These are phyloP conservation scores for Hylaeus anthracinus DNA, from an alignment of 1,140 invertebrate species.

Conservation along the genomic window DNA sequence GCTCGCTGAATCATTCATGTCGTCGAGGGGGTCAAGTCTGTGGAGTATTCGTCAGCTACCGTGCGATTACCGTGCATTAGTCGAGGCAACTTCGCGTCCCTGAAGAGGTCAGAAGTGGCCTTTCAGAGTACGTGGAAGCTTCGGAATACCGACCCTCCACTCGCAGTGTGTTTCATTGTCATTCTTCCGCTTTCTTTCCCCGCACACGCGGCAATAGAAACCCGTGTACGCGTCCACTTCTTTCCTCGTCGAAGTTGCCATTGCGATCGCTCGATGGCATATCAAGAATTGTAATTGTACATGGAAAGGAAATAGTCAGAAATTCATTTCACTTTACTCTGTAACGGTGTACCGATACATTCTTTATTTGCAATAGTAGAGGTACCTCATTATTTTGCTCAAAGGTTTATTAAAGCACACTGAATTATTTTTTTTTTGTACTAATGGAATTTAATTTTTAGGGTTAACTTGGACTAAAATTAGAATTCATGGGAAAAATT, in stretches of 20 bases:
- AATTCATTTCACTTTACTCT: no score
- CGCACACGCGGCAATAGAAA: background rate
- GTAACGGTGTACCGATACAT: no score
- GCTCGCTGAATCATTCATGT: constrained; percentile 63
- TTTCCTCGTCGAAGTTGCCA: background rate
- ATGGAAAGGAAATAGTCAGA: no score
- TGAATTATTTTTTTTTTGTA: no score
- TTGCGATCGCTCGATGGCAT: background rate
- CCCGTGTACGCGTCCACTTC: background rate
- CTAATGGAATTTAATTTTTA: no score
- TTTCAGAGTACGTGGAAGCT: constrained; percentile 40
- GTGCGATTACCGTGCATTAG: constrained; percentile 64
- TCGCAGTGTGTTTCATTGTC: constrained; percentile 16
- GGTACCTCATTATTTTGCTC: no score
- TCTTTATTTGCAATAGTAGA: no score
- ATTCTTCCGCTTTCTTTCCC: background rate
- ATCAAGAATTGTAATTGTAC: no score
- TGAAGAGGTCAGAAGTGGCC: constrained; percentile 52
- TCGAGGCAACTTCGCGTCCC: constrained; percentile 48
- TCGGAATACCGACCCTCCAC: constrained; percentile 4
- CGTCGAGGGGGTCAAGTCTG: constrained; percentile 52
- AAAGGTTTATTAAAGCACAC: no score
- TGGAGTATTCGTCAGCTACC: constrained; percentile 59
- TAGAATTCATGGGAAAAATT: no score
- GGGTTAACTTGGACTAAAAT: no score